Evolutionary conservation across 2,888 invertebrate species (phyloP).

Genomic region (Trileptium ribeirensis): DNA sequence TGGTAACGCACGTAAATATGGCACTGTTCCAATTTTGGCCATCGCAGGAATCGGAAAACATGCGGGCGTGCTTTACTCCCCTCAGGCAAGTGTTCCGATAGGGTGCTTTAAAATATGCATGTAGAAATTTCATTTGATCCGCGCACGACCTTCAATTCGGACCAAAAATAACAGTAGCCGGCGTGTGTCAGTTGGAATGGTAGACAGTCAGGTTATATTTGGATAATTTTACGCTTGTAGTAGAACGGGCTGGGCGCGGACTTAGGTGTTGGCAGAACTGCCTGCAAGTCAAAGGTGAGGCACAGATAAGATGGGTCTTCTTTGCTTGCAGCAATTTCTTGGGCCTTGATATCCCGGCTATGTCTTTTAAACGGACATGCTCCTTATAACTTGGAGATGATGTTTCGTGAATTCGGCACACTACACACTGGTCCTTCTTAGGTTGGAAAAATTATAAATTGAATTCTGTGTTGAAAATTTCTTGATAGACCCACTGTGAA

Average conservation of each 20-base stretch:
- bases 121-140: background rate
- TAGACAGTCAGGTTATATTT: background rate
- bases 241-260: background rate
- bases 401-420: no score
- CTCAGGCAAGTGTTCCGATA: background rate
- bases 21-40: conserved; percentile 16
- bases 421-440: no score
- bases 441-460: background rate
- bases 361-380: background rate
- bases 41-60: conserved; percentile 18
- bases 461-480: background rate
- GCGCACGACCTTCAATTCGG: background rate
- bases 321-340: background rate
- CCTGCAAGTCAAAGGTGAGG: background rate
- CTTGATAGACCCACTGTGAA: background rate
- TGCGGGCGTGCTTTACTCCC: background rate
- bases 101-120: background rate
- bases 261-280: background rate
- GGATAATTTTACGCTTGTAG: background rate
- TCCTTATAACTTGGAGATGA: no score
- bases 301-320: background rate
- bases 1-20: background rate
- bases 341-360: background rate
- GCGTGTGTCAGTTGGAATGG: background rate
- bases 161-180: background rate